These are phyloP conservation scores for Pangasianodon gigas DNA, from an alignment of 2,113 vertebrate species.

Conservation along the genomic window DNA sequence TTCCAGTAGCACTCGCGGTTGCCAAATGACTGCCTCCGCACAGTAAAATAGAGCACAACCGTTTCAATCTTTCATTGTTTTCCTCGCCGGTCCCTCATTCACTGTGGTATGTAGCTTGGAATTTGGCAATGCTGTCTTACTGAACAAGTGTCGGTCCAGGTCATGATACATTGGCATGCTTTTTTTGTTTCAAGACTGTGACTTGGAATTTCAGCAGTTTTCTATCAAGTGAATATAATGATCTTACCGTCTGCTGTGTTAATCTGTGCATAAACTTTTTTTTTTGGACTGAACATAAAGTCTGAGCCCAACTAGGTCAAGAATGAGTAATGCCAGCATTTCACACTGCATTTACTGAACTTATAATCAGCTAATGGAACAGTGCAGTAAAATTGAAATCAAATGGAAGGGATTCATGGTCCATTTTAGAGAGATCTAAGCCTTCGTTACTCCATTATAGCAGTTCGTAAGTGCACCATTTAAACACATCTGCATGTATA, in stretches of 20 bases:
- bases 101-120: background rate
- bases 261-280: background rate
- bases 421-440: slow-evolving; percentile 19
- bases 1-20: background rate
- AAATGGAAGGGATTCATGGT: background rate
- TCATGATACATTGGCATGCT: background rate
- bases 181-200: background rate
- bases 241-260: background rate
- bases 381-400: slow-evolving; percentile 4
- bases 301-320: background rate
- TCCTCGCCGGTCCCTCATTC: background rate
- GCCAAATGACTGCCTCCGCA: slow-evolving; percentile 1
- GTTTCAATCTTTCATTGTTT: slow-evolving; percentile 3
- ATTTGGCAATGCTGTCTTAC: background rate
- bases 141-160: background rate
- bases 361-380: slow-evolving; percentile 13
- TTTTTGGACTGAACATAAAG: background rate
- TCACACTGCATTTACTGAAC: slow-evolving; percentile 16
- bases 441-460: background rate
- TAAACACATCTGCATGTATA: slow-evolving; percentile 3
- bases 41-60: background rate
- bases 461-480: slow-evolving; percentile 24
- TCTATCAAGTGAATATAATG: background rate
- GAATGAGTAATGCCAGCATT: slow-evolving; percentile 16
- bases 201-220: background rate